Evolutionary conservation across 2,888 invertebrate genomes (phyloP).

Genomic region (Acanthosoma haemorrhoidale): DNA sequence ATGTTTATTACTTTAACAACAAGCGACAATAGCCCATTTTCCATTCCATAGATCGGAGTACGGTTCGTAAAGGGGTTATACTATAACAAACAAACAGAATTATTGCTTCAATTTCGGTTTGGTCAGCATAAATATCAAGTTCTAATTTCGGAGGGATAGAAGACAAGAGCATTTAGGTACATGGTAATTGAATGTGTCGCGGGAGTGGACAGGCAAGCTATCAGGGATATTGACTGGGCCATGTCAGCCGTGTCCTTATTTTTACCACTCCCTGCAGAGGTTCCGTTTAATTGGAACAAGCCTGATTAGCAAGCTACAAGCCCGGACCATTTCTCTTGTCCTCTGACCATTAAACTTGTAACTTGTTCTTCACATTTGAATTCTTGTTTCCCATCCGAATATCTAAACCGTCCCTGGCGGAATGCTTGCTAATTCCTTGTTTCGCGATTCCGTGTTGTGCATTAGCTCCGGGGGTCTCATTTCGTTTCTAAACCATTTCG

Average conservation of each 20-base stretch:
- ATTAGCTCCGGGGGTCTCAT: neutral
- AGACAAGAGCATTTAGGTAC: neutral
- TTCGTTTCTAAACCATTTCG: no score
- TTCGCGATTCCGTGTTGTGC: neutral
- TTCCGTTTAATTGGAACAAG: slow-evolving; percentile 4
- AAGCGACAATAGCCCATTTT: no score
- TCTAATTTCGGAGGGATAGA: neutral
- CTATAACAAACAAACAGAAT: no score
- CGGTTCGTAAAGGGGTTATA: no score
- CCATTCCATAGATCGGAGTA: no score
- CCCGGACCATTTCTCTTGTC: neutral
- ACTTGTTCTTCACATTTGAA: slow-evolving; percentile 8
- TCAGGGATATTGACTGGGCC: slow-evolving; percentile 1
- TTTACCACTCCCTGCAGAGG: neutral
- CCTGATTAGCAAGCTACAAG: slow-evolving; percentile 11
- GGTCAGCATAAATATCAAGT: neutral
- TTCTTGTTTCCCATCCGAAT: slow-evolving; percentile 11
- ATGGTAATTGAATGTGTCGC: neutral
- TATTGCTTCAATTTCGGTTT: neutral
- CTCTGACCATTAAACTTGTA: slow-evolving; percentile 21
- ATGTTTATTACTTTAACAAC: no score
- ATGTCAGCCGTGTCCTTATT: slow-evolving; percentile 1
- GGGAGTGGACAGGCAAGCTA: neutral
- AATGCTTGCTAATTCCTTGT: slow-evolving; percentile 1
- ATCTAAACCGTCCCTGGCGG: neutral